Evolutionary conservation across 2,113 vertebrate species (phyloP).

Genomic region (Cnemophilus loriae): DNA sequence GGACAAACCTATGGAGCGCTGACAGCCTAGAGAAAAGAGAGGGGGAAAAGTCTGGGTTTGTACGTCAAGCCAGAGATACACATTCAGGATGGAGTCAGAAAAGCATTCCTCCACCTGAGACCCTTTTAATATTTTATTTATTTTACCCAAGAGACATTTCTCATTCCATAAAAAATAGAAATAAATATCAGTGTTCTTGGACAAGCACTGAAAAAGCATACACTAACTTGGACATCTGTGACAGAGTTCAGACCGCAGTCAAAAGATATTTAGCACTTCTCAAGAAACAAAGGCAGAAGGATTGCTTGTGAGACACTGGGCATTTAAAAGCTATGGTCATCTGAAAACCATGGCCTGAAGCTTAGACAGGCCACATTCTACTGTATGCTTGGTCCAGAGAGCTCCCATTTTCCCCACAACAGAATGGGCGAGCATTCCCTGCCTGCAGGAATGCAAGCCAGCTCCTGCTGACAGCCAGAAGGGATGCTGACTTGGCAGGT

Average conservation of each 20-base stretch:
- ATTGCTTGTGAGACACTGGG: neutral
- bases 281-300: neutral
- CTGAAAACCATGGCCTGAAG: neutral
- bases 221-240: rapidly evolving
- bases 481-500: neutral
- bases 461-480: neutral
- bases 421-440: neutral
- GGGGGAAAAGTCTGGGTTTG: neutral
- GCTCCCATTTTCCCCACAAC: neutral
- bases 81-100: neutral
- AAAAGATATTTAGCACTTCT: neutral
- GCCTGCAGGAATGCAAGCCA: neutral
- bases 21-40: slow-evolving; percentile 81
- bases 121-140: neutral
- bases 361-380: neutral
- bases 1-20: slow-evolving; percentile 87
- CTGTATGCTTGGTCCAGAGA: neutral
- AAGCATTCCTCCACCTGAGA: neutral
- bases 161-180: neutral
- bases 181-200: neutral
- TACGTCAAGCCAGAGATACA: neutral
- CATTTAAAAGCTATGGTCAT: neutral
- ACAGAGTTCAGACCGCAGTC: neutral
- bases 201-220: neutral
- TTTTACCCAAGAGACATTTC: neutral